Base-by-base conservation (phyloP, 2,797 vertebrate species). In the Picus viridis region DNA sequence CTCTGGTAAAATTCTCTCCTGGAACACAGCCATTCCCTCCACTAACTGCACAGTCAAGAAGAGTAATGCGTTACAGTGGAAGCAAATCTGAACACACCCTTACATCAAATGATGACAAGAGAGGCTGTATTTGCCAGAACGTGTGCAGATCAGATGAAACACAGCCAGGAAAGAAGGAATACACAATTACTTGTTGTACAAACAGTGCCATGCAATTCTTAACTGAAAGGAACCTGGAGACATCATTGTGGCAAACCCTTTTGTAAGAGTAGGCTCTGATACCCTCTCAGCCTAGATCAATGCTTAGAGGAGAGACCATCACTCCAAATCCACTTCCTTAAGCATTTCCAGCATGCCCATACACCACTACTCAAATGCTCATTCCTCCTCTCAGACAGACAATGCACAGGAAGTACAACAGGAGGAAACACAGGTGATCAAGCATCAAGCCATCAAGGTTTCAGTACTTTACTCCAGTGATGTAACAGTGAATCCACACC, bases 351-450 rank as follows among this genome's bases (percentile, higher is more conserved):
- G 49, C 49, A 51, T 51, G 49, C 49, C 49, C 23, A 23, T 24
- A 24, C 26, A 29, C 53, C 53, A 54, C 27, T 12, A 1, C 19
- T 61, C 19, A 2, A 74, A 49, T 0, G 0, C 45, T 61, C 19
- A 18, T 27, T 27, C 32, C 19, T 59, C 30, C 64, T 72, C 59
- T 57, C 72, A 73, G 54, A 23, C 7, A n/a, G 39, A 62, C n/a
- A 27, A 36, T 1, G 26, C 43, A 20, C 29, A n/a, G 71, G 70
- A 71, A 65, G 41, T 0, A 0, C 59, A 89, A 36, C 41, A 20
- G 43, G 76, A 84, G 26, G 65, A 80, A 89, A 32, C 0, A 0
- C 7, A 57, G 30, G 54, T 64, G 57, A 74, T 1, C 0, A 0
- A 39, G 43, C 34, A 43, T 43, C 41, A 43, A 43, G 41, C 15